Percentiles rank a stretch among this genome's conserved stretches.
These are phyloP conservation scores for Lasiurus borealis DNA, from an alignment of 2,113 vertebrate genomes.

Conservation along the genomic window DNA sequence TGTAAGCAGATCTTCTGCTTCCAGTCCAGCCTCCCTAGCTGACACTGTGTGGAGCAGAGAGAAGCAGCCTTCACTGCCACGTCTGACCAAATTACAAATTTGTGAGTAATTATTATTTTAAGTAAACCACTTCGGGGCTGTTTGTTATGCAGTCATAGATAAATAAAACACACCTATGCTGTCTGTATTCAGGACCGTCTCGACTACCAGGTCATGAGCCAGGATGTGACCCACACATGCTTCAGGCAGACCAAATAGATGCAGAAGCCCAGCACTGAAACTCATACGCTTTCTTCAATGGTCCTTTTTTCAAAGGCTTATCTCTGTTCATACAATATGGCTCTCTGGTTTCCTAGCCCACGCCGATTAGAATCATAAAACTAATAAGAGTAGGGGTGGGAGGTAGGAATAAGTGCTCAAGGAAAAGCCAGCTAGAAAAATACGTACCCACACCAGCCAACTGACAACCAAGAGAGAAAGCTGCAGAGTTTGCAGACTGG, in stretches of 20 bases:
- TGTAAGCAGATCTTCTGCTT: background rate
- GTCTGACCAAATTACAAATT: background rate
- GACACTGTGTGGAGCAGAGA: background rate
- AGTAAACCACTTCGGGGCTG: background rate
- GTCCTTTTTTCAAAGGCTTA: background rate
- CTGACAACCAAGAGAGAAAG: background rate
- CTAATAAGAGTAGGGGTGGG: background rate
- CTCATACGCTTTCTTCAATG: background rate
- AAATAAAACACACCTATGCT: background rate
- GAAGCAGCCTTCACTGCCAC: background rate
- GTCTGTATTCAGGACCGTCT: background rate
- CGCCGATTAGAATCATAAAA: background rate
- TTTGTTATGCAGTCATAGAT: background rate
- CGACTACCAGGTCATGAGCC: background rate
- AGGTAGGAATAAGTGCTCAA: background rate
- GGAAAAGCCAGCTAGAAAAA: background rate
- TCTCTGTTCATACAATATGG: background rate
- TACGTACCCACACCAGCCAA: background rate
- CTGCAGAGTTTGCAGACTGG: background rate
- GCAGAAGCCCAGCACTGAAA: background rate
- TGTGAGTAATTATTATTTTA: constrained; percentile 2
- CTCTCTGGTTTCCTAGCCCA: background rate
- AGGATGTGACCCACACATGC: background rate
- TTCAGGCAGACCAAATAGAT: background rate
- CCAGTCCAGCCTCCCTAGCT: background rate